Conservation (phyloP, 2,797 vertebrate genomes). For the Pteronotus mesoamericanus region DNA sequence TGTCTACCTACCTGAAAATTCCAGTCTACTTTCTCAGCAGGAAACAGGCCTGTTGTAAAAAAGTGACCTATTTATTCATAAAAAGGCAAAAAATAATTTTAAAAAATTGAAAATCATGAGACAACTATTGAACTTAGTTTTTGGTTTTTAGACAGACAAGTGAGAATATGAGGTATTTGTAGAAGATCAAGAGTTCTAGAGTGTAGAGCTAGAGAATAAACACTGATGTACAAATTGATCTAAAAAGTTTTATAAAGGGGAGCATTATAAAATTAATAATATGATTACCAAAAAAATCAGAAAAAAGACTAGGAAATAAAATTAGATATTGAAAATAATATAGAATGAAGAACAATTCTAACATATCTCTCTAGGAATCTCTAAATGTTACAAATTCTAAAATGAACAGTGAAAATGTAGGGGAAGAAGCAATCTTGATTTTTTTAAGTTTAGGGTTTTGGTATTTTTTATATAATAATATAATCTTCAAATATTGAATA, state of each 20-base stretch:
- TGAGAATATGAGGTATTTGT: neutral
- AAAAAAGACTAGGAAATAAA: neutral
- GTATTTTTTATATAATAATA: neutral
- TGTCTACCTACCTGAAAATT: neutral
- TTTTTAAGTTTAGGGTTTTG: neutral
- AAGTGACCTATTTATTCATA: neutral
- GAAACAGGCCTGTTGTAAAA: neutral
- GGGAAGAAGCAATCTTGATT: neutral
- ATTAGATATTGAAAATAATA: neutral
- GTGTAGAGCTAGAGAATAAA: neutral
- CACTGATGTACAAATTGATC: neutral
- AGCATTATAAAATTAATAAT: neutral
- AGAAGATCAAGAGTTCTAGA: neutral
- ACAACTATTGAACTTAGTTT: neutral
- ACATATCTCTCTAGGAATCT: neutral
- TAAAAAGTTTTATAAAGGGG: neutral
- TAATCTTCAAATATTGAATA: neutral
- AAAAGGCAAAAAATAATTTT: neutral
- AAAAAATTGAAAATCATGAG: neutral
- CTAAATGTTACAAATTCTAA: neutral
- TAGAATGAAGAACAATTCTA: neutral
- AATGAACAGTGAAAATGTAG: neutral
- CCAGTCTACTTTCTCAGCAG: neutral
- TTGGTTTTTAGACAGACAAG: neutral
- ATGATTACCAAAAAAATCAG: neutral